These are phyloP conservation scores for Saxidomus purpurata DNA, from an alignment of 1,140 invertebrate species.

Conservation along the genomic window DNA sequence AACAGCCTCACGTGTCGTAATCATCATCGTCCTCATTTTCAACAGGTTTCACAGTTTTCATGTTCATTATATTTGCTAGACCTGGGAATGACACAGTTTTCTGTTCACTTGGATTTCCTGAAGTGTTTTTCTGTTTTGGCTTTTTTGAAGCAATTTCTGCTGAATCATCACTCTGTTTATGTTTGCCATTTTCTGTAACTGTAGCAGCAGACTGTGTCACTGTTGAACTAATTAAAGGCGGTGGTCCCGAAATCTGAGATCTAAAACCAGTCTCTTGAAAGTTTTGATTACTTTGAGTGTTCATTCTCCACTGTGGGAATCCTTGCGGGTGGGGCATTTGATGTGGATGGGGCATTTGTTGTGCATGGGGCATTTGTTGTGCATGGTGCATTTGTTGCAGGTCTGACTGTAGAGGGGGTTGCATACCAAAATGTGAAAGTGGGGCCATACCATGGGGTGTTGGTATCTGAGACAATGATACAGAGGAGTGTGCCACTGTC, in stretches of 20 bases:
- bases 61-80: conserved; percentile 34
- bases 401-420: background rate
- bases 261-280: conserved; percentile 19
- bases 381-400: background rate
- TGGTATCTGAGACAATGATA: conserved; percentile 2
- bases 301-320: conserved; percentile 3
- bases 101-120: conserved; percentile 13
- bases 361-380: background rate
- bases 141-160: conserved; percentile 21
- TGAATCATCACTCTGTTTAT: conserved; percentile 35
- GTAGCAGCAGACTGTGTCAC: conserved; percentile 14
- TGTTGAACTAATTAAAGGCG: conserved; percentile 32
- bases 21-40: conserved; percentile 33
- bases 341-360: conserved; percentile 11
- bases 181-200: conserved; percentile 50
- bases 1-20: conserved; percentile 13
- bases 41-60: conserved; percentile 31
- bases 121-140: background rate
- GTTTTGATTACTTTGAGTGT: conserved; percentile 32
- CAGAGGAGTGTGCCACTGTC: background rate
- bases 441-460: background rate
- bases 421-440: background rate
- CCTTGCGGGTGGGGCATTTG: background rate
- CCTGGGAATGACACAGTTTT: conserved; percentile 40
- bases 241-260: conserved; percentile 45